These are phyloP conservation scores for Hyles lineata DNA, from an alignment of 2,888 invertebrate species.

Conservation along the genomic window DNA sequence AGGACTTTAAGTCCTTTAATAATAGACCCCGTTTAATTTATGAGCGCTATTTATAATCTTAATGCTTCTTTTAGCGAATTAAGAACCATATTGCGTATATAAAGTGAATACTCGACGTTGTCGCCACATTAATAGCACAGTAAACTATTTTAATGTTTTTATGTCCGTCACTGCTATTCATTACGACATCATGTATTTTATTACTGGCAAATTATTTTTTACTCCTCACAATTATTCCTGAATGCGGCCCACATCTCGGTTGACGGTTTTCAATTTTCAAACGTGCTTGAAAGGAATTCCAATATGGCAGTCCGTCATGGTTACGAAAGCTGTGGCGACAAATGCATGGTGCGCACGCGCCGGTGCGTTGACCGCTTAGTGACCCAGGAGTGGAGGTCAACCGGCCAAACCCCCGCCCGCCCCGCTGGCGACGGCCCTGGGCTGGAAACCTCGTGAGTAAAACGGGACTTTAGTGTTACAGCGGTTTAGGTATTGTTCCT, in stretches of 20 bases:
- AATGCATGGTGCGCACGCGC: slow-evolving; percentile 52
- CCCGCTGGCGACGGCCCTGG: slow-evolving; percentile 52
- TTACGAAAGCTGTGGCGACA: slow-evolving; percentile 66
- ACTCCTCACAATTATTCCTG: background rate
- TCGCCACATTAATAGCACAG: background rate
- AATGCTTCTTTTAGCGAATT: slow-evolving; percentile 23
- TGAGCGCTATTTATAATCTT: slow-evolving; percentile 36
- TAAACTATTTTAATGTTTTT: slow-evolving; percentile 2
- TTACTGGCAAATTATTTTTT: background rate
- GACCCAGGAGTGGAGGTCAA: slow-evolving; percentile 70
- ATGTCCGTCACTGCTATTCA: background rate
- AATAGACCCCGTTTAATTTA: slow-evolving; percentile 46
- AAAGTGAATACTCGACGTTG: background rate
- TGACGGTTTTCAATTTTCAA: slow-evolving; percentile 30
- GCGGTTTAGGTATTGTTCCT: slow-evolving; percentile 36
- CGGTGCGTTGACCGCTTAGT: slow-evolving; percentile 60
- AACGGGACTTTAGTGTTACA: slow-evolving; percentile 47
- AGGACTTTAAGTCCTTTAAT: slow-evolving; percentile 42
- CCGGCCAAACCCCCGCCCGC: slow-evolving; percentile 73
- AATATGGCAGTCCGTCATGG: slow-evolving; percentile 56
- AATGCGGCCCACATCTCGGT: slow-evolving; percentile 10
- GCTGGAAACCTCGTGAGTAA: slow-evolving; percentile 43
- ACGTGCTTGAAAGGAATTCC: slow-evolving; percentile 42
- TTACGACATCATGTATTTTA: background rate
- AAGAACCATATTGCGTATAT: slow-evolving; percentile 21